A percentile compares a stretch with the other conserved stretches of the same genome.
phyloP scores from a whole-genome alignment of 2,797 vertebrate species.

The Tangara arthus region DNA sequence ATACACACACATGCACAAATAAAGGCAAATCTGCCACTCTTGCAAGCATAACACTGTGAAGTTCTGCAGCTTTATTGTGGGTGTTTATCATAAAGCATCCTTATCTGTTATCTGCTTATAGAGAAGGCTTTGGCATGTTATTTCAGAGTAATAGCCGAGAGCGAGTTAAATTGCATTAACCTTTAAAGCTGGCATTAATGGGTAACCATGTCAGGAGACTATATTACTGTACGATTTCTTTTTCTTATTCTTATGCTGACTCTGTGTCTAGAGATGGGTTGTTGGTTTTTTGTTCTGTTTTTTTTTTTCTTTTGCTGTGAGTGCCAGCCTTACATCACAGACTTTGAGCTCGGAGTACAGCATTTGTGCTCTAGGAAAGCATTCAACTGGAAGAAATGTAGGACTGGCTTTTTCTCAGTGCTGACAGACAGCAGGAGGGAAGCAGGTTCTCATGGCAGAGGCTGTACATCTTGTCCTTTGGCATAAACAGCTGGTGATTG shows the following conservation, averaged over 20 bases:
- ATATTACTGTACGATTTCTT: slow-evolving; percentile 45
- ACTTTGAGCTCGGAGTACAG: not conserved
- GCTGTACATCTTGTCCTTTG: not conserved
- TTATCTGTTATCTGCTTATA: slow-evolving; percentile 61
- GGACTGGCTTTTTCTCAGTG: not conserved
- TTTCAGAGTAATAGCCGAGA: slow-evolving; percentile 58
- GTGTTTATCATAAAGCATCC: slow-evolving; percentile 62
- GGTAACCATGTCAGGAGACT: slow-evolving; percentile 48
- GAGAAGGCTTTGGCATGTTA: slow-evolving; percentile 46
- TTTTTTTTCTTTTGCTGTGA: not conserved
- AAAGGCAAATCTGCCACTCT: slow-evolving; percentile 46
- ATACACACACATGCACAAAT: slow-evolving; percentile 8
- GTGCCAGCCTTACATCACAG: not conserved
- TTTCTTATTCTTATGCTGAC: slow-evolving; percentile 25
- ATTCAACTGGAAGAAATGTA: not conserved
- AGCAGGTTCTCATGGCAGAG: not conserved
- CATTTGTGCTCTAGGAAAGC: not conserved
- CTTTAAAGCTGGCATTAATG: slow-evolving; percentile 69
- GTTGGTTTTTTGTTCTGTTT: not conserved
- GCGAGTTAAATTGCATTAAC: slow-evolving; percentile 72
- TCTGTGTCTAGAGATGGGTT: not conserved
- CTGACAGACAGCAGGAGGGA: not conserved
- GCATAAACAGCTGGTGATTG: not conserved
- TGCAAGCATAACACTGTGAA: slow-evolving; percentile 31
- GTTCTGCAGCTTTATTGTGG: slow-evolving; percentile 52